These are phyloP conservation scores for Axis porcinus DNA, from an alignment of 2,113 vertebrate genomes.

Conservation along the genomic window DNA sequence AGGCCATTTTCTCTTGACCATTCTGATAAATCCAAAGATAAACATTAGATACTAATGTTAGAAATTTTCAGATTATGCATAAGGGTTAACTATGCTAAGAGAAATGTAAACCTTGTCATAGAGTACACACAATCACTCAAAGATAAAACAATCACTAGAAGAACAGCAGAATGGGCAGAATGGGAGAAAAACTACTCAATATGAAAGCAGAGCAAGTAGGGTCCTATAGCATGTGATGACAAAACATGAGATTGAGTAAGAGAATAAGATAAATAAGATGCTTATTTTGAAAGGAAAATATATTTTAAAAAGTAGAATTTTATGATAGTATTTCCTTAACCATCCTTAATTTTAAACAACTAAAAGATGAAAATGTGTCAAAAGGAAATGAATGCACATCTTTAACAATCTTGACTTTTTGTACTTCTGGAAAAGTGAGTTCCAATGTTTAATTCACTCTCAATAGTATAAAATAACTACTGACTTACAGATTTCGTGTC, in stretches of 20 bases:
- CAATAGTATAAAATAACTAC: neutral
- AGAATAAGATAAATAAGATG: neutral
- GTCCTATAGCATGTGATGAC: neutral
- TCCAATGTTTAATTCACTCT: neutral
- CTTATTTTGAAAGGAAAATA: neutral
- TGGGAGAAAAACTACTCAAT: neutral
- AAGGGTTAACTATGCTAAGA: neutral
- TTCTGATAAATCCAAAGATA: neutral
- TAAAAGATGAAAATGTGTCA: conserved; percentile 6
- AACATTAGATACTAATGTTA: neutral
- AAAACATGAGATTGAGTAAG: rapidly evolving
- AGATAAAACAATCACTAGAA: neutral
- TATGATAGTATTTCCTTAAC: neutral
- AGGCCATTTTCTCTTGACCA: neutral
- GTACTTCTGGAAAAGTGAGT: neutral
- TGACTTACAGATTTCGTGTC: neutral
- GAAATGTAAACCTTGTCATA: neutral
- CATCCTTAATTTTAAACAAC: neutral
- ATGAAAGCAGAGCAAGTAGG: neutral
- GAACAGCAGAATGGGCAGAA: neutral
- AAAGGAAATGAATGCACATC: neutral
- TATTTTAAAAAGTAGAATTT: neutral
- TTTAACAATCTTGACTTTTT: neutral
- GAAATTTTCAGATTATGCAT: neutral
- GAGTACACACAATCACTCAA: neutral